A percentile compares a stretch with the other conserved stretches of the same genome.
phyloP scores from a whole-genome alignment of 2,888 invertebrate species.

The Apantesis nais region DNA sequence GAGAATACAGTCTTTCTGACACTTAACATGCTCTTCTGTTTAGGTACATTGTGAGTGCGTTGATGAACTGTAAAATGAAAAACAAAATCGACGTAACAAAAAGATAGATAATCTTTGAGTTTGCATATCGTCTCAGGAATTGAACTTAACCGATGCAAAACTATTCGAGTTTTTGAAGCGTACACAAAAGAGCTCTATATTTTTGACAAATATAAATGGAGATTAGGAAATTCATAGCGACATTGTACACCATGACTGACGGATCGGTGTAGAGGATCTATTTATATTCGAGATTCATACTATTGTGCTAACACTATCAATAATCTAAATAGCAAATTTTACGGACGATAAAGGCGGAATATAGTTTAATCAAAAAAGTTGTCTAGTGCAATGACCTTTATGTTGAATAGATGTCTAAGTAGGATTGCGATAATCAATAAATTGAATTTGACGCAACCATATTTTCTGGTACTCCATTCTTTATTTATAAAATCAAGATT shows the following conservation, averaged over 20 bases:
- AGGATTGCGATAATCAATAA: neutral
- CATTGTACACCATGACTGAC: neutral
- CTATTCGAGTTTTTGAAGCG: too few relatives aligned
- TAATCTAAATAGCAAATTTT: conserved; percentile 19
- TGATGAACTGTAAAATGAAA: too few relatives aligned
- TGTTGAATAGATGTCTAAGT: conserved; percentile 16
- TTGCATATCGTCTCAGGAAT: too few relatives aligned
- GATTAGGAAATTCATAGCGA: neutral
- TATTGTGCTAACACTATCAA: conserved; percentile 8
- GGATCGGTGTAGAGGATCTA: neutral
- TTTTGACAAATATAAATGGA: too few relatives aligned
- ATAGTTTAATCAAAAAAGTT: conserved; percentile 33
- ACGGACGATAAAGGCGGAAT: conserved; percentile 15
- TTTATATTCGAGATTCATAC: conserved; percentile 9
- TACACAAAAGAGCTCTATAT: too few relatives aligned
- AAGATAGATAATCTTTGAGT: too few relatives aligned
- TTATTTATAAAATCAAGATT: neutral
- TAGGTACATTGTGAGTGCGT: too few relatives aligned
- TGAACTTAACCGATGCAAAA: too few relatives aligned
- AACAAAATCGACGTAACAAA: too few relatives aligned
- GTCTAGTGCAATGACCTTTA: conserved; percentile 41
- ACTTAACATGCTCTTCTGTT: too few relatives aligned
- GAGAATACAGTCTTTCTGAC: neutral
- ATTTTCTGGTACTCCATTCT: neutral
- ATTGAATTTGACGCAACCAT: neutral